Conservation (phyloP, 2,113 vertebrate species). For the Heteronetta atricapilla region DNA sequence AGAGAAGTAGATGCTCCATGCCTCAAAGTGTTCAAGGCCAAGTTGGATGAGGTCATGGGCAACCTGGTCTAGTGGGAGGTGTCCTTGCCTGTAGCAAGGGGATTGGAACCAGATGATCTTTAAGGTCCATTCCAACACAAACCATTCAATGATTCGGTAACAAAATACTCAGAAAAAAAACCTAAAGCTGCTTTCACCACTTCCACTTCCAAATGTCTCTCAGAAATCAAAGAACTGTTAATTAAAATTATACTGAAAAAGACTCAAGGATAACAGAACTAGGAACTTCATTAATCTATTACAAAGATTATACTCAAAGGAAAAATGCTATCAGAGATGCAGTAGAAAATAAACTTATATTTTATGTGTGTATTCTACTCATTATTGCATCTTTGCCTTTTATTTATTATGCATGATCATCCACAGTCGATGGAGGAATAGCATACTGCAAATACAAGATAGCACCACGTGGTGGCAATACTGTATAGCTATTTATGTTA, state of each 20-base stretch:
- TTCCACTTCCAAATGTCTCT: not conserved
- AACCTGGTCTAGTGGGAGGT: not conserved
- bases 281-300: not conserved
- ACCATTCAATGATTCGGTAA: not conserved
- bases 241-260: not conserved
- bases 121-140: not conserved
- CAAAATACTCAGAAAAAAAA: not conserved
- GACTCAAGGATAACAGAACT: not conserved
- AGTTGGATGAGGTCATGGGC: not conserved
- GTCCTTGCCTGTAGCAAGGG: not conserved
- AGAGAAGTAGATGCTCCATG: not conserved
- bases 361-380: not conserved
- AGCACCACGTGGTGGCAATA: conserved; percentile 71
- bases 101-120: not conserved
- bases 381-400: not conserved
- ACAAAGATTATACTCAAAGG: not conserved
- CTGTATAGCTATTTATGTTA: conserved; percentile 31
- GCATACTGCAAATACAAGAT: not conserved
- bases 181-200: not conserved
- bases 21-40: not conserved
- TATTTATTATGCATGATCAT: not conserved
- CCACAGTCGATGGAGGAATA: not conserved
- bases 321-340: not conserved
- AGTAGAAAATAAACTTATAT: not conserved
- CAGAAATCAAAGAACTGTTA: not conserved